Evolutionary conservation across 2,113 vertebrate genomes (phyloP).

Genomic region (Ochotona curzoniae): DNA sequence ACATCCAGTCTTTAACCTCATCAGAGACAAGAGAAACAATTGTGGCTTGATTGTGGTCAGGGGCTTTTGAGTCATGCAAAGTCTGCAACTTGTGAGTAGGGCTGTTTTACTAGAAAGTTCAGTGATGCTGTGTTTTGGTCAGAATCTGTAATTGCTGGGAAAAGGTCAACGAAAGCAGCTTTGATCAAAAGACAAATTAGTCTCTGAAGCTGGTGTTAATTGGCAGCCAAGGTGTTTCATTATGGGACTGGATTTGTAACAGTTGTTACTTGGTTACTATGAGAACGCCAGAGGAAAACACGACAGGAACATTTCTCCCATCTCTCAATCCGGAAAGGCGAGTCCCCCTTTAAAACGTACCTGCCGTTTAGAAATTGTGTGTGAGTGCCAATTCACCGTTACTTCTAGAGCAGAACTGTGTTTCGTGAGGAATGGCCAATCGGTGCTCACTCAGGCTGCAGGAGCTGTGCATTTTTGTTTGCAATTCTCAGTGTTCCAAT

Average conservation of each 20-base stretch:
- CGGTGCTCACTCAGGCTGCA: slow-evolving; percentile 41
- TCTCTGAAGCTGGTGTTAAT: slow-evolving; percentile 74
- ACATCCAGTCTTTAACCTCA: not conserved
- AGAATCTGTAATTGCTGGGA: slow-evolving; percentile 24
- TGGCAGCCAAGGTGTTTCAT: slow-evolving; percentile 78
- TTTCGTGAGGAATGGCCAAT: slow-evolving; percentile 46
- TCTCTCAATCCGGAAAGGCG: not conserved
- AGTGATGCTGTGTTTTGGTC: slow-evolving; percentile 30
- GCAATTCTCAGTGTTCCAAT: slow-evolving; percentile 64
- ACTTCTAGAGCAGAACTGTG: slow-evolving; percentile 15
- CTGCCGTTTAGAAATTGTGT: slow-evolving; percentile 37
- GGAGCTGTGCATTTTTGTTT: slow-evolving; percentile 59
- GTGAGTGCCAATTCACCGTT: not conserved
- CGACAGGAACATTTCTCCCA: not conserved
- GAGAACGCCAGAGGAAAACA: slow-evolving; percentile 75
- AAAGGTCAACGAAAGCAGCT: slow-evolving; percentile 34
- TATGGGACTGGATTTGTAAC: slow-evolving; percentile 70
- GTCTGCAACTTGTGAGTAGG: not conserved
- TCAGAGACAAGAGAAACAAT: not conserved
- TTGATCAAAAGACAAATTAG: slow-evolving; percentile 70
- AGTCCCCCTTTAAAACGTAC: slow-evolving; percentile 61
- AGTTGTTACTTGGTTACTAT: slow-evolving; percentile 70
- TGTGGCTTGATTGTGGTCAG: not conserved
- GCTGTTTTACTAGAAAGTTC: slow-evolving; percentile 41
- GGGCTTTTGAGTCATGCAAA: slow-evolving; percentile 12